Evolutionary conservation across 2,888 invertebrate genomes (phyloP).

Genomic region (Elmis aenea): DNA sequence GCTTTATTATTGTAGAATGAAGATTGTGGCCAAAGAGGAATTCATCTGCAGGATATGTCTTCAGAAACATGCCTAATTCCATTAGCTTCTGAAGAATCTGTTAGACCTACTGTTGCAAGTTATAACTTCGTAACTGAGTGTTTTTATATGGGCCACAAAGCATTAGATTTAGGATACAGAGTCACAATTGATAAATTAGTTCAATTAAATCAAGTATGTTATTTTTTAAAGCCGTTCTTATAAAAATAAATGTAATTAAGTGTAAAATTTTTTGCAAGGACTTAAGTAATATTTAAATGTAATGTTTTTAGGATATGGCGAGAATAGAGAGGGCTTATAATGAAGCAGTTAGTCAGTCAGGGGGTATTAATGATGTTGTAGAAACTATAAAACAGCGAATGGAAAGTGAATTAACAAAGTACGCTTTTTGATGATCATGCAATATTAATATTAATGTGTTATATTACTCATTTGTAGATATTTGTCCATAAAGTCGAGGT

Average conservation of each 20-base stretch:
- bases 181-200: conserved; percentile 64
- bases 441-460: conserved; percentile 1
- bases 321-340: conserved; percentile 70
- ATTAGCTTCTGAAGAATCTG: conserved; percentile 48
- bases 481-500: conserved; percentile 66
- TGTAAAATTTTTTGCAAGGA: conserved; percentile 1
- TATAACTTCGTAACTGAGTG: conserved; percentile 87
- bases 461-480: conserved; percentile 50
- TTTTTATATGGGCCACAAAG: conserved; percentile 85
- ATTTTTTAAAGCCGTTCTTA: background rate
- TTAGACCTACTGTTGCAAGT: conserved; percentile 52
- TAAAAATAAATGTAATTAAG: background rate
- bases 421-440: conserved; percentile 26
- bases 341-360: conserved; percentile 56
- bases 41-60: conserved; percentile 65
- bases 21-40: conserved; percentile 56
- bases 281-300: conserved; percentile 1
- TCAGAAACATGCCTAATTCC: conserved; percentile 81
- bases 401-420: conserved; percentile 62
- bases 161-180: conserved; percentile 72
- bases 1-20: conserved; percentile 48
- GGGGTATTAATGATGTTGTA: conserved; percentile 52
- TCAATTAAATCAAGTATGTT: conserved; percentile 54
- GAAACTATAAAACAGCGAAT: conserved; percentile 59
- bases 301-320: conserved; percentile 53